Evolutionary conservation across 2,113 vertebrate genomes (phyloP).

Genomic region (Sigmodon hispidus): DNA sequence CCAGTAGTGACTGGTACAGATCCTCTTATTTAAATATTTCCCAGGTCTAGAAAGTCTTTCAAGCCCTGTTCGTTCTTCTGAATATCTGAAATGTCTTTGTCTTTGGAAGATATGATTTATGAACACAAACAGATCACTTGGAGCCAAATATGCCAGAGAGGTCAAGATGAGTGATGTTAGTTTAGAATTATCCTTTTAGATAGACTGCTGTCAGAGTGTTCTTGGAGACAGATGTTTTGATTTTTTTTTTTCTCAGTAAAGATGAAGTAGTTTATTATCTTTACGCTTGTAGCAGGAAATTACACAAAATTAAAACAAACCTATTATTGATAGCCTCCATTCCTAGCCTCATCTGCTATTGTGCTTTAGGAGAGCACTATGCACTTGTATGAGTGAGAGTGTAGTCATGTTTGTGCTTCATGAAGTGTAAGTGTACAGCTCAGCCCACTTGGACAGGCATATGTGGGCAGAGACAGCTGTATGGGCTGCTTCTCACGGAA

Average conservation of each 20-base stretch:
- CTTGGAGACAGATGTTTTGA: neutral
- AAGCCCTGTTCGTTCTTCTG: slow-evolving; percentile 46
- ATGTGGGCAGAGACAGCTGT: neutral
- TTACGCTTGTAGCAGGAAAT: slow-evolving; percentile 24
- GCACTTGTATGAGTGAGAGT: neutral
- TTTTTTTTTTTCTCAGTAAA: slow-evolving; percentile 27
- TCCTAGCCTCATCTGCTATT: neutral
- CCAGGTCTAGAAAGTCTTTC: slow-evolving; percentile 23
- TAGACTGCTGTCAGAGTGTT: neutral
- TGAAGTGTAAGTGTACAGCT: neutral
- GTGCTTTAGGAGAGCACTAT: neutral
- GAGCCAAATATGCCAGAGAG: slow-evolving; percentile 64
- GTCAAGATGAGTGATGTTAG: slow-evolving; percentile 65
- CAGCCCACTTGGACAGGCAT: neutral
- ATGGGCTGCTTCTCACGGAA: slow-evolving; percentile 62
- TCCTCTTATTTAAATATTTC: slow-evolving; percentile 4
- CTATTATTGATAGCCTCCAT: neutral
- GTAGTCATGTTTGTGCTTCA: neutral
- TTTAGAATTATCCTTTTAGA: slow-evolving; percentile 60
- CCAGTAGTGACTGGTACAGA: neutral
- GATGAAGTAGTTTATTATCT: slow-evolving; percentile 45
- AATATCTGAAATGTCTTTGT: slow-evolving; percentile 58
- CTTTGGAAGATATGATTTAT: slow-evolving; percentile 71
- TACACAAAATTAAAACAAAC: slow-evolving; percentile 45
- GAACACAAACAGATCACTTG: slow-evolving; percentile 19